Evolutionary conservation across 2,113 vertebrate genomes (phyloP), one percentile per base, ranked within the genome.

Genomic region (Eclectus roratus): DNA sequence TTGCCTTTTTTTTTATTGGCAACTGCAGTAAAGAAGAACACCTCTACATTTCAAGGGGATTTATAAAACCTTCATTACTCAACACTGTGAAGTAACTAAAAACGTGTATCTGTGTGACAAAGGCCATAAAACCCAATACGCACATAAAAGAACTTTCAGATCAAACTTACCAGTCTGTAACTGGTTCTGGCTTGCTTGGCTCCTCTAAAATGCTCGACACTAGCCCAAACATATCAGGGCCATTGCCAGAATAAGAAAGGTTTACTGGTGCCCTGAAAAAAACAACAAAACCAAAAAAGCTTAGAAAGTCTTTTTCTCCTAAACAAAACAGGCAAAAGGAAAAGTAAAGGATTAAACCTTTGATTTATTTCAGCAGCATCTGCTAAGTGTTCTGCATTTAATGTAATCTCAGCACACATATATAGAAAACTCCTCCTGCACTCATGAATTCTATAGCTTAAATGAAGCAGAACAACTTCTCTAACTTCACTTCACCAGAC

Each of bases 171-270:
- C 98, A 98, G 8, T 98, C 97, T 72, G 97, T 94, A 55, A 94
- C 85, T n/a, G 94, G 63, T 41, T 98, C 97, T 81, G 96, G 52
- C 66, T 97, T 96, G 83, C 80, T 96, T 72, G 97, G 93, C 61
- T 98, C 97, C 65, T 98, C 97, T 13, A 97, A 77, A 93, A 97
- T 96, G 80, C 90, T 97, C 2, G 98, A 97, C 80, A 97, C 97
- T 20, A 97, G 71, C 17, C 97, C 97, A 88, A 98, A 94, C 86
- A 97, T 29, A 81, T 97, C 97, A 25, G 96, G 97, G 13, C 93
- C 96, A 46, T 16, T 97, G 66, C 95, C 97, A 89, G 97, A 96
- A 31, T 97, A 97, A 25, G 97, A 44, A 14, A 97, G 93, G 74
- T 89, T 95, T 81, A 94, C 11, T 44, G 94, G 88, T 61, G 94